Base-by-base conservation (phyloP, 2,888 invertebrate genomes). In the Cotesia congregata region DNA sequence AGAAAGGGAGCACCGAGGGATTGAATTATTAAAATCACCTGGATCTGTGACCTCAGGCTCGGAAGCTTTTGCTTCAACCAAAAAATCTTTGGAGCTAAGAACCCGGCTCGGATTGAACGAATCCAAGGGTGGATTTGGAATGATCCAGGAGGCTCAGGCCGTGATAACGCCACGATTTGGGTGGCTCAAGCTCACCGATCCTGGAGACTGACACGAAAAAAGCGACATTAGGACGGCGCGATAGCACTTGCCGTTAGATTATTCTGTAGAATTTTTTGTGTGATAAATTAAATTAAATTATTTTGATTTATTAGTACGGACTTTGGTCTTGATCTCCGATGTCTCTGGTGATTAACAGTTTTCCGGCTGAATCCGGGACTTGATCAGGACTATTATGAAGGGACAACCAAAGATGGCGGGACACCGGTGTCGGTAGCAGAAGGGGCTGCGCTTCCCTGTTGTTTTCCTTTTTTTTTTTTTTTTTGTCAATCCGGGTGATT, bases 131-230 rank as follows among this genome's bases (percentile, higher is more conserved):
- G 50, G 3, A 30, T 30, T 30, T 30, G 30, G 30, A 30, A 89
- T 89, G 89, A 88, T 86, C 84, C 83, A 86, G 81, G 85, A 85
- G 84, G 88, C 86, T 84, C 85, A 86, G 73, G 85, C 86, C 6
- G 85, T 86, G 9, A 86, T 83, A 76, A 88, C 88, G 83, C 88
- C 89, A 80, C 84, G 87, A 83, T 87, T 90, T 83, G 90, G 89
- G 76, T 90, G 90, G 90, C 87, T 90, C 83, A 89, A 90, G 82
- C 90, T 90, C 78, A 88, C 90, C 84, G 92, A 92, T 86, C 92
- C 92, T 83, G 92, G 92, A 83, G 92, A 92, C 92, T 92, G 92
- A 92, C 92, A 92, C 87, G 85, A 86, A 84, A 86, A 80, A 74
- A 80, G 79, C 78, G 81, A 82, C 59, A 41, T 59, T 69, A 62